Conservation (phyloP, 1,140 invertebrate species). For the Bombus waltoni region DNA sequence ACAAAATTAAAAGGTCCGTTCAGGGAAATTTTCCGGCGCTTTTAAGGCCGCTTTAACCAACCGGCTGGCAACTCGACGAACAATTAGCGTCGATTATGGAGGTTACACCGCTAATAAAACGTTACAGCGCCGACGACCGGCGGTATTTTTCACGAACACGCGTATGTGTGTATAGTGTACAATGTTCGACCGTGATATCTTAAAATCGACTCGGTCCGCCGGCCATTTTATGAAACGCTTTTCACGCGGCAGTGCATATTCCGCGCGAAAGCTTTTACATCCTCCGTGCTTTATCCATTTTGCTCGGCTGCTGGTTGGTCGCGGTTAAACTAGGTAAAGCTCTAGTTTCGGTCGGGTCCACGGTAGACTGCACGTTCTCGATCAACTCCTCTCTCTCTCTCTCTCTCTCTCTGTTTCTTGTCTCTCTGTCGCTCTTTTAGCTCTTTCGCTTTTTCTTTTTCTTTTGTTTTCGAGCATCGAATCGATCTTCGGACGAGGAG, state of each 20-base stretch:
- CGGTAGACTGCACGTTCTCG: slow-evolving; percentile 6
- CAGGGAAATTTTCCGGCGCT: not conserved
- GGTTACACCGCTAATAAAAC: slow-evolving; percentile 4
- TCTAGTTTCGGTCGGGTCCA: slow-evolving; percentile 7
- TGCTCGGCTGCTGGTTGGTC: not conserved
- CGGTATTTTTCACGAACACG: not conserved
- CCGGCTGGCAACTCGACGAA: not conserved
- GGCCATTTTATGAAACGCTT: slow-evolving; percentile 6
- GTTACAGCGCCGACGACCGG: not conserved
- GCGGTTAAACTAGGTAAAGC: slow-evolving; percentile 17
- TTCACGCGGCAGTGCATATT: slow-evolving; percentile 9
- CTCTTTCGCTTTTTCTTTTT: slow-evolving; percentile 9
- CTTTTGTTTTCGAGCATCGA: slow-evolving; percentile 19
- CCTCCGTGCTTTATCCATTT: slow-evolving; percentile 24
- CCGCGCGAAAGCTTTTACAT: slow-evolving; percentile 21
- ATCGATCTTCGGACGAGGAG: slow-evolving; percentile 9
- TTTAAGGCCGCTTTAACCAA: slow-evolving; percentile 7
- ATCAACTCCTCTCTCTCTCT: not conserved
- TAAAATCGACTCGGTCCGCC: slow-evolving; percentile 9
- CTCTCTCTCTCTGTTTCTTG: not conserved
- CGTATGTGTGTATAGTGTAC: not conserved
- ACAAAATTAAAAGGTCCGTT: slow-evolving; percentile 9
- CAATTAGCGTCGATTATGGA: slow-evolving; percentile 28
- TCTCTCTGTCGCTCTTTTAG: not conserved
- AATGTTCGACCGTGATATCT: not conserved